These are phyloP conservation scores for Chironomus riparius DNA, from an alignment of 2,888 invertebrate genomes.

Conservation along the genomic window DNA sequence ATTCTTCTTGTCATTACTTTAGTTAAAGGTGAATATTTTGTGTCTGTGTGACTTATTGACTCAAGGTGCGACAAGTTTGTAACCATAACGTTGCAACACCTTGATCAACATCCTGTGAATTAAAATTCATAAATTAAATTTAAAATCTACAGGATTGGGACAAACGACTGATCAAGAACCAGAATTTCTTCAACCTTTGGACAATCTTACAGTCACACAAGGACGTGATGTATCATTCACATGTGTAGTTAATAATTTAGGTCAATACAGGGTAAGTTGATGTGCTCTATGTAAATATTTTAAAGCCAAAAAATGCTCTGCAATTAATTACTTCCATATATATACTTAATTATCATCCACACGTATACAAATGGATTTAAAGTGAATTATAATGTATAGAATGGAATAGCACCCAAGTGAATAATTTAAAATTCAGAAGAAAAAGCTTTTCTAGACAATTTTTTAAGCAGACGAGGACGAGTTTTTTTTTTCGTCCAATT, in stretches of 20 bases:
- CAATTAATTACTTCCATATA: background rate
- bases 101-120: background rate
- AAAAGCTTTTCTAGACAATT: background rate
- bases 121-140: background rate
- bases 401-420: background rate
- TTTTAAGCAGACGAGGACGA: background rate
- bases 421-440: background rate
- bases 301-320: background rate
- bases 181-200: conserved; percentile 73
- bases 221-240: conserved; percentile 83
- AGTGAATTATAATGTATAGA: background rate
- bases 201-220: conserved; percentile 79
- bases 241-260: conserved; percentile 83
- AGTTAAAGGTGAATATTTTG: conserved; percentile 9
- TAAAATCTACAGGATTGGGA: conserved; percentile 53
- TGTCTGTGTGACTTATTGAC: background rate
- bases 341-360: background rate
- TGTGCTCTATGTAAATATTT: background rate
- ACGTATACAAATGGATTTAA: background rate
- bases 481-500: background rate
- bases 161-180: conserved; percentile 58
- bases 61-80: background rate
- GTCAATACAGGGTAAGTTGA: conserved; percentile 67
- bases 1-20: conserved; percentile 13
- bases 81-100: background rate